A percentile compares a stretch with the other conserved stretches of the same genome.
Evolutionary conservation across 2,888 invertebrate species (phyloP).

Genomic region (Athetis lepigone): DNA sequence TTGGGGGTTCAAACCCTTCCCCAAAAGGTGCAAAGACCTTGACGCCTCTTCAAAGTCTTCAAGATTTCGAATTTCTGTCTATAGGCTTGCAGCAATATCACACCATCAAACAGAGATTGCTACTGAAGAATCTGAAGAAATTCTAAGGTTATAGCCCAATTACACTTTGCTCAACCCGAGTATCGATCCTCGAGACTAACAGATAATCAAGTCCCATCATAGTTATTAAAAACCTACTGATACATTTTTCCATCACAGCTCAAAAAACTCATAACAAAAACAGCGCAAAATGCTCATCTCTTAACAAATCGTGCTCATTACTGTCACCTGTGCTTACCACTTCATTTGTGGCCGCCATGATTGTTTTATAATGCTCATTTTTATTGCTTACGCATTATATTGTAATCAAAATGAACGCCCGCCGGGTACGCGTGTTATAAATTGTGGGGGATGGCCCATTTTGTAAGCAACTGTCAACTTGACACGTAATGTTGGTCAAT

Average conservation of each 20-base stretch:
- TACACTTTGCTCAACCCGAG: no score
- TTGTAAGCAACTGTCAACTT: conserved; percentile 22
- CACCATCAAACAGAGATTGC: no score
- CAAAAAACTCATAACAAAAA: neutral
- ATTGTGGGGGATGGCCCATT: conserved; percentile 21
- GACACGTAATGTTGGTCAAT: neutral
- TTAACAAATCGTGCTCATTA: conserved; percentile 57
- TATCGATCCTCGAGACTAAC: no score
- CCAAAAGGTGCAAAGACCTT: no score
- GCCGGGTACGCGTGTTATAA: conserved; percentile 31
- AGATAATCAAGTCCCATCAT: no score
- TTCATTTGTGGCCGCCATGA: conserved; percentile 65
- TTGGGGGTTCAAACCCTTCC: no score
- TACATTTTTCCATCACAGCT: neutral
- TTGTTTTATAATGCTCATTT: conserved; percentile 72
- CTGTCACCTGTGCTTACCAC: conserved; percentile 48
- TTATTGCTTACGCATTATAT: conserved; percentile 60
- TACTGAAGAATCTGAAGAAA: no score
- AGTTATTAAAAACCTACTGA: no score
- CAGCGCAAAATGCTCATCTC: conserved; percentile 22
- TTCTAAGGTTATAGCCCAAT: no score
- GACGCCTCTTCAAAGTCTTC: no score
- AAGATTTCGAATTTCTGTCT: no score
- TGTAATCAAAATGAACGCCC: conserved; percentile 48
- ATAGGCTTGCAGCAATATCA: no score